Evolutionary conservation across 35 echinoderm and acorn worm species (phyloP).

Genomic region (Apostichopus parvimensis): DNA sequence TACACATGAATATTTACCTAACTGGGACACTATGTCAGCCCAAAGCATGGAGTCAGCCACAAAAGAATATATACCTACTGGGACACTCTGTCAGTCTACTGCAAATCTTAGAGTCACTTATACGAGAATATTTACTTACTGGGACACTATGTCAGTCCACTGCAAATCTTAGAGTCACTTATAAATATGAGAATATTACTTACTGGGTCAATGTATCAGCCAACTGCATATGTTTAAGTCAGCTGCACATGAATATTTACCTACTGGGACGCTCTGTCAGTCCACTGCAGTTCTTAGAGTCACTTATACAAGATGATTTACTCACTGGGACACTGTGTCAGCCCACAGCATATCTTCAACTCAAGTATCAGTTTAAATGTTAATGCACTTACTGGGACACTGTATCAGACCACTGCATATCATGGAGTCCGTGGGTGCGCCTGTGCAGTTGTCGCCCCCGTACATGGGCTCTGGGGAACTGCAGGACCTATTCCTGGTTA

Average conservation of each 20-base stretch:
- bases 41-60: no score
- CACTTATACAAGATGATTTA: no score
- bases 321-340: slow-evolving; percentile 78
- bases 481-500: slow-evolving; percentile 35
- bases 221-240: background rate
- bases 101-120: background rate
- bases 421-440: background rate
- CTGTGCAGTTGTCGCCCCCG: slow-evolving; percentile 45
- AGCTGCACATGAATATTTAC: no score
- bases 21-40: slow-evolving; percentile 79
- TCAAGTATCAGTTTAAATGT: no score
- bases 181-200: no score
- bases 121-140: background rate
- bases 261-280: background rate
- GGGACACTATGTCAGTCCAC: background rate
- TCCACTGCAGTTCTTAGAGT: background rate
- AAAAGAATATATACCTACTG: no score
- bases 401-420: slow-evolving; percentile 79
- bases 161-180: background rate
- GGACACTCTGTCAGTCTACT: background rate
- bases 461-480: slow-evolving; percentile 48
- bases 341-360: slow-evolving; percentile 20
- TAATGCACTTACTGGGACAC: slow-evolving; percentile 69
- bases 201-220: no score
- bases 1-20: background rate